Evolutionary conservation across 2,797 vertebrate genomes (phyloP).

Genomic region (Oreochromis mossambicus): DNA sequence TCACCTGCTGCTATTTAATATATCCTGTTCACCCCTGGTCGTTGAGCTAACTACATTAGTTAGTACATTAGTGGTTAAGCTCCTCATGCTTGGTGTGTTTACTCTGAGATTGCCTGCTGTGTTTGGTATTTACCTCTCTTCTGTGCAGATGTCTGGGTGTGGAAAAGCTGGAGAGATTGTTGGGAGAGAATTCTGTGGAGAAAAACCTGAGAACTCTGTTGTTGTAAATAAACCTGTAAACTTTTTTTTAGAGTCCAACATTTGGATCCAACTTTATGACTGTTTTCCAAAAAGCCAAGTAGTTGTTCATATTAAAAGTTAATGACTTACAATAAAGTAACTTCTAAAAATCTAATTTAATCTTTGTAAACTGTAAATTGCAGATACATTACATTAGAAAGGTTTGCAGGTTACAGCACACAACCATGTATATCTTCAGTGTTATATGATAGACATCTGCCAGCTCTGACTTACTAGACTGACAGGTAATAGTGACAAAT

Average conservation of each 20-base stretch:
- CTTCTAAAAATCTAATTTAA: not conserved
- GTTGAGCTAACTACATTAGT: not conserved
- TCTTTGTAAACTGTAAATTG: not conserved
- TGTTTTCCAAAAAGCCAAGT: not conserved
- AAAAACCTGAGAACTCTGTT: not conserved
- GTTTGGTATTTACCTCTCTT: not conserved
- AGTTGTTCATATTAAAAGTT: not conserved
- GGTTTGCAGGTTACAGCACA: rapidly evolving
- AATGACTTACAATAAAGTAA: not conserved
- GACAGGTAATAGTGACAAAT: not conserved
- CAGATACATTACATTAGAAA: not conserved
- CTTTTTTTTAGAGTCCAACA: not conserved
- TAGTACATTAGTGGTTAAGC: not conserved
- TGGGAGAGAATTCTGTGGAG: not conserved
- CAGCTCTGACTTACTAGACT: not conserved
- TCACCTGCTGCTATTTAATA: not conserved
- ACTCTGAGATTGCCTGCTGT: not conserved
- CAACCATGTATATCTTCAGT: not conserved
- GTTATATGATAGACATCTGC: not conserved
- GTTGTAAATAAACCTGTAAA: not conserved
- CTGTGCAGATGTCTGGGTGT: not conserved
- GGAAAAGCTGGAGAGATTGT: not conserved
- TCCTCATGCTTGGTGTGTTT: not conserved
- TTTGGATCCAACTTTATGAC: not conserved
- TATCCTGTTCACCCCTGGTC: not conserved